Evolutionary conservation across 2,888 invertebrate genomes (phyloP), one percentile per base, ranked within the genome.

Genomic region (Plagodis dolabraria): DNA sequence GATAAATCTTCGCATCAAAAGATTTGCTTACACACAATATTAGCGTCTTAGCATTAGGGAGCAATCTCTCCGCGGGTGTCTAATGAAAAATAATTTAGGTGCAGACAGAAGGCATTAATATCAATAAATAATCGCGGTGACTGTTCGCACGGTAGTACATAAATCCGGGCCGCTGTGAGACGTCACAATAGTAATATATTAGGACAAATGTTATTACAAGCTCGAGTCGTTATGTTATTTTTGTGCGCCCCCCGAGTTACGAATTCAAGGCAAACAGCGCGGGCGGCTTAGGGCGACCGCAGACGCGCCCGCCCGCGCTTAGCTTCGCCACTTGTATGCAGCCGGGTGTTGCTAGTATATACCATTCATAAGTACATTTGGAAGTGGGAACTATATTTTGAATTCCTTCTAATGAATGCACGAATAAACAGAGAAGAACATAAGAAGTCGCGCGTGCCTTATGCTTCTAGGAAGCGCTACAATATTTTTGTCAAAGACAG

Each of bases 181-280:
- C 87, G 89, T 89, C 90, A 89, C 89, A 89, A 89, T 88, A 87
- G 85, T 87, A 85, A 89, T 89, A 89, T 90, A 89, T 89, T 90
- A 87, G 88, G 88, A 88, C 91, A 87, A 89, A 90, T 90, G 89
- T 91, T 91, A 87, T 90, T 89, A 89, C 89, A 89, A 91, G 89
- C 87, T 76, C 77, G 78, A 85, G 84, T 85, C 86, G 84, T 86
- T 84, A 83, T 87, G 89, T 89, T 91, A 91, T 91, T 91, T 91
- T 89, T 86, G 85, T 87, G 77, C 83, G 76, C 78, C 83, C 81
- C 83, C 77, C 71, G 78, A 74, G 75, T 79, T 78, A 78, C 77
- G 78, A 77, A 77, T 78, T 78, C 74, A 78, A 77, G 79, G 75
- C 76, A 75, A 74, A 73, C 77, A 72, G 67, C 66, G 53, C 49